Evolutionary conservation across 2,888 invertebrate genomes (phyloP).

Genomic region (Eupithecia exiguata): DNA sequence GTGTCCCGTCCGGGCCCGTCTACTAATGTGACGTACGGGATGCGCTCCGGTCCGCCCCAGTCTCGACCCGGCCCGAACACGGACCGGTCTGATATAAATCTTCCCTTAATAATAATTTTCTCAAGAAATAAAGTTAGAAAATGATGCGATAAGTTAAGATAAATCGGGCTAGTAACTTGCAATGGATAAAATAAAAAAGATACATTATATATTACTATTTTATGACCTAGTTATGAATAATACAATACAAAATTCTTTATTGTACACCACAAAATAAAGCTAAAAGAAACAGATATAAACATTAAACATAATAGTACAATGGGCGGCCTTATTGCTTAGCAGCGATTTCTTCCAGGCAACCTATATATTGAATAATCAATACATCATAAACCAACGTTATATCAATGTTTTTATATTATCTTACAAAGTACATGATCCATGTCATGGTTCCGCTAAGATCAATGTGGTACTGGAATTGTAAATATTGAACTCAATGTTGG

Average conservation of each 20-base stretch:
- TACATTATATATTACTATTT: not conserved
- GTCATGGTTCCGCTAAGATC: conserved; percentile 4
- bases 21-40: too few species aligned
- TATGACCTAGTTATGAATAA: not conserved
- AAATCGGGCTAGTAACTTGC: not conserved
- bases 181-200: not conserved
- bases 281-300: too few species aligned
- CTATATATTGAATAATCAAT: not conserved
- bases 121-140: conserved; percentile 6
- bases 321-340: too few species aligned
- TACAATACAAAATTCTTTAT: too few species aligned
- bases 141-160: conserved; percentile 14
- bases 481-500: not conserved
- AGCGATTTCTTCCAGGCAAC: too few species aligned
- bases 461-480: conserved; percentile 4
- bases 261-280: too few species aligned
- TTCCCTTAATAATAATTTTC: too few species aligned
- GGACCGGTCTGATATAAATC: too few species aligned
- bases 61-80: too few species aligned
- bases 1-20: too few species aligned
- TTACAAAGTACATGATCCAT: not conserved
- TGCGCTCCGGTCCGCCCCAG: too few species aligned
- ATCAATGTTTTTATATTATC: conserved; percentile 6
- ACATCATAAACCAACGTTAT: not conserved
- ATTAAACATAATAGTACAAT: too few species aligned